A percentile compares a stretch with the other conserved stretches of the same genome.
Conservation (phyloP, 1,140 invertebrate species). For the Heliconius congener region DNA sequence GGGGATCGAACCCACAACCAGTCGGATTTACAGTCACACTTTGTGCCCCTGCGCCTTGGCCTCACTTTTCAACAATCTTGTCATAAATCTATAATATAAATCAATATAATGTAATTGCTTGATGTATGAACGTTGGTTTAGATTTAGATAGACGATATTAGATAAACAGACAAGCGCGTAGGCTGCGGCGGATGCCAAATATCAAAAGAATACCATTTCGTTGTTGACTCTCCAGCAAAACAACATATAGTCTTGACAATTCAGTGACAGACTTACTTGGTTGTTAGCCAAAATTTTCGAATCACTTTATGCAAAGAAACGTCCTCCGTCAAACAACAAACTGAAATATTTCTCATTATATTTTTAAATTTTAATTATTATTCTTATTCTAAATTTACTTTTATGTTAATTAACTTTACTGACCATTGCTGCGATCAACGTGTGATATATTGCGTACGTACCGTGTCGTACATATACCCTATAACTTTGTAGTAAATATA, state of each 20-base stretch:
- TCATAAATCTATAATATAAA: neutral
- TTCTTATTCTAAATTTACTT: neutral
- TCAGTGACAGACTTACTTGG: conserved; percentile 28
- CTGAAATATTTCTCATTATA: conserved; percentile 12
- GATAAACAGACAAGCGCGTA: conserved; percentile 3
- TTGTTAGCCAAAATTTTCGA: conserved; percentile 26
- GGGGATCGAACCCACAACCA: no score
- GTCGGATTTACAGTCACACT: no score
- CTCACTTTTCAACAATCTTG: neutral
- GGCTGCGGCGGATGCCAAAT: conserved; percentile 21
- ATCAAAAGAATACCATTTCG: conserved; percentile 29
- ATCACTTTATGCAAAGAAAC: neutral
- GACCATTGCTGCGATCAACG: no score
- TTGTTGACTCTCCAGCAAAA: conserved; percentile 26
- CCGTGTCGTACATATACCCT: no score
- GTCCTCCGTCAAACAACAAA: neutral
- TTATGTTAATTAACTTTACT: no score
- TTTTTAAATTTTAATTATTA: conserved; percentile 8
- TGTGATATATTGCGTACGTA: no score
- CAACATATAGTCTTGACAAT: conserved; percentile 27
- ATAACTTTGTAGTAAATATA: no score
- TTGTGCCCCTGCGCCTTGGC: no score
- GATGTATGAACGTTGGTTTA: conserved; percentile 2
- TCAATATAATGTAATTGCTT: conserved; percentile 17
- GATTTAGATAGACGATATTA: conserved; percentile 24